Evolutionary conservation across 2,113 vertebrate species (phyloP).

Genomic region (Coptodon rendalli): DNA sequence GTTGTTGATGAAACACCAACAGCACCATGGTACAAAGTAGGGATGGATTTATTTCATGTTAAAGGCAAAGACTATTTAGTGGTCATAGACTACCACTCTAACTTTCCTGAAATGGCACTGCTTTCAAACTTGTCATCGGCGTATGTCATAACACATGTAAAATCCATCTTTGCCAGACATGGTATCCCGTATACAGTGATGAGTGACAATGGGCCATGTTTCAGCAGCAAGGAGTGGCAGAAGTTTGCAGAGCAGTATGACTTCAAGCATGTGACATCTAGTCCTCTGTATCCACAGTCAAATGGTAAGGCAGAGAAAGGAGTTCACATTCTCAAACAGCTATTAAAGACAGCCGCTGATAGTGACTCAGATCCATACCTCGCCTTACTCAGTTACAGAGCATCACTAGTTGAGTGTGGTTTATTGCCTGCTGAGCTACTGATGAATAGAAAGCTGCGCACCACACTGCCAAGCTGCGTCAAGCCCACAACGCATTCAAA

Average conservation of each 20-base stretch:
- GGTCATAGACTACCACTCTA: no score
- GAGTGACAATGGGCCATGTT: background rate
- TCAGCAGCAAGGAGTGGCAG: background rate
- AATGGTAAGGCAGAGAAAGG: background rate
- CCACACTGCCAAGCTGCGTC: background rate
- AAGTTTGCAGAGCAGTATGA: background rate
- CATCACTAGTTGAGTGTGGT: background rate
- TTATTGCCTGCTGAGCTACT: background rate
- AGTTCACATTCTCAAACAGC: background rate
- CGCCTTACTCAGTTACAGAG: rapidly evolving
- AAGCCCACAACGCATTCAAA: background rate
- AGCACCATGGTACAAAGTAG: no score
- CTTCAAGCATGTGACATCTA: background rate
- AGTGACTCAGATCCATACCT: background rate
- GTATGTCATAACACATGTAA: background rate
- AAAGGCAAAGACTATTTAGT: no score
- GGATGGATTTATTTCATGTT: no score
- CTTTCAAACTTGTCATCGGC: no score
- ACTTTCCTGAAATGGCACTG: background rate
- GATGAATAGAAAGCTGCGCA: rapidly evolving
- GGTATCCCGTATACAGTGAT: background rate
- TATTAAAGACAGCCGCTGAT: background rate
- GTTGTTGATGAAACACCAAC: background rate
- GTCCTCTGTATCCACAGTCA: background rate
- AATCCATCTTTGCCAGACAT: background rate